These are phyloP conservation scores for Apodemus sylvaticus DNA, from an alignment of 2,113 vertebrate species.

Conservation along the genomic window DNA sequence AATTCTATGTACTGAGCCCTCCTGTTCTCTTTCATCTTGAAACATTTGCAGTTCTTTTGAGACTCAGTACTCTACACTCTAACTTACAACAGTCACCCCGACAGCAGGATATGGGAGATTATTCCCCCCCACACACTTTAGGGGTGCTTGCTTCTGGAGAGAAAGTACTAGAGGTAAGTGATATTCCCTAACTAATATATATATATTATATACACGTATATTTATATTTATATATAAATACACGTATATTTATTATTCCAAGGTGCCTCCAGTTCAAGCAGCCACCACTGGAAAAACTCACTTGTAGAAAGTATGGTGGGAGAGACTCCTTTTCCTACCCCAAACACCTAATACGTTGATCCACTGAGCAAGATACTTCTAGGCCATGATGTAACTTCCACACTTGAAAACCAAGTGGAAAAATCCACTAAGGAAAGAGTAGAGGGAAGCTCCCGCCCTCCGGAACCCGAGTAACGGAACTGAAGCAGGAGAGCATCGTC, in stretches of 20 bases:
- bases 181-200: background rate
- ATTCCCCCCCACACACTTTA: conserved; percentile 3
- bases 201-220: too few relatives aligned
- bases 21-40: conserved; percentile 24
- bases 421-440: background rate
- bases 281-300: background rate
- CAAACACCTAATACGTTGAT: background rate
- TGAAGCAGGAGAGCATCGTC: background rate
- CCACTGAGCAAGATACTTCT: background rate
- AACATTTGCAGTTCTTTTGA: background rate
- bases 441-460: background rate
- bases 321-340: background rate
- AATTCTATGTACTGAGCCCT: background rate
- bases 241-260: background rate
- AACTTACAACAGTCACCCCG: background rate
- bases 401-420: conserved; percentile 33
- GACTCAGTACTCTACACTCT: background rate
- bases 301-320: background rate
- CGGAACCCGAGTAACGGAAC: background rate
- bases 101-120: background rate
- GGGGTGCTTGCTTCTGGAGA: background rate
- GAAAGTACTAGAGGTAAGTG: background rate
- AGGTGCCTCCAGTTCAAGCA: background rate
- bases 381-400: background rate
- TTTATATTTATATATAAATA: too few relatives aligned